Evolutionary conservation across 2,797 vertebrate species (phyloP), one percentile per base, ranked within the genome.

Genomic region (Molossus molossus): DNA sequence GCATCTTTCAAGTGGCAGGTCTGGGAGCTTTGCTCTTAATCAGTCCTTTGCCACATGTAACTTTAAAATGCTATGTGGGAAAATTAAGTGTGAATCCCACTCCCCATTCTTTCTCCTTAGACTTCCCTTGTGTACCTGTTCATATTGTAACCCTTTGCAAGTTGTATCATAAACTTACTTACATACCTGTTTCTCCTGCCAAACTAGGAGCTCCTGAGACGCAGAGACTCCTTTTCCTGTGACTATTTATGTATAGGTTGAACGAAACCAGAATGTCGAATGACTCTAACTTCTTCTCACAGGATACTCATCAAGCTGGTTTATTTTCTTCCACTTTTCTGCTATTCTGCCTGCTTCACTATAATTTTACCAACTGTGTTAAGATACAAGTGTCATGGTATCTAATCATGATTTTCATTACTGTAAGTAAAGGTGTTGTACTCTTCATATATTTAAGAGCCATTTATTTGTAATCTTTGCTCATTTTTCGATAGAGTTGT

Each of bases 401-500:
- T 65, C 50, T 82, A 65, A 88, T 45, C 15, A 73, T 37, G 58
- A 33, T 65, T 93, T 81, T 87, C 29, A 55, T 70, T 86, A 29
- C 48, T 85, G 1, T 50, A 57, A 79, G 40, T 77, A 79, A 80
- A 87, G 27, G 4, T 64, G 37, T 37, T 88, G 50, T 25, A 58
- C 9, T 65, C 53, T 67, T 57, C 60, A 17, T 65, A 58, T 21
- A 73, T 75, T 75, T 83, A 75, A 88, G 82, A 57, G 60, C 33
- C 69, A 82, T 11, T 12, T 40, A 57, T 60, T 53, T 88, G 58
- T 88, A 48, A 65, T 37, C 20, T 11, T 57, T 57, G 84, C 29
- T 82, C 85, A 48, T 58, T 94, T 65, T 81, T 87, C 75, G 37
- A 40, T 55, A 88, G 65, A 40, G 57, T 45, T 82, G 33, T 37